Evolutionary conservation across 2,113 vertebrate genomes (phyloP), one percentile per base, ranked within the genome.

Genomic region (Thryonomys swinderianus): DNA sequence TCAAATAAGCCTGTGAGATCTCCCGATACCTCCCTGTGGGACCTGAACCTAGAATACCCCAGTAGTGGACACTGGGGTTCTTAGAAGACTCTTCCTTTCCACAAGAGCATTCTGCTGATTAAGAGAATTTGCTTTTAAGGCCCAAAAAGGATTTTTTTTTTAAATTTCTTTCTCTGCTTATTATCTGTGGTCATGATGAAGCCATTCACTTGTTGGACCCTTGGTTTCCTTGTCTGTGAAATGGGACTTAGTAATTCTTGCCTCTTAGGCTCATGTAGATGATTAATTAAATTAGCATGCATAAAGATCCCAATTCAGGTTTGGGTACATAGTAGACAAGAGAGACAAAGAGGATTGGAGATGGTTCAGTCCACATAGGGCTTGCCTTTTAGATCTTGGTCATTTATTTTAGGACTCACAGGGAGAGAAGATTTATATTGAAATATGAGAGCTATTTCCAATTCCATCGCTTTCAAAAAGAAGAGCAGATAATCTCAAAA

Each of bases 401-500:
- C 88, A 85, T 90, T 95, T 96, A 88, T 93, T 89, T 78, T 37
- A 45, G 7, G 57, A 34, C 53, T 86, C 74, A 96, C 23, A 89
- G 59, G 78, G n/a, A 78, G 59, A 93, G 53, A 67, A 85, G 27
- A 73, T 82, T 95, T 88, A 92, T 17, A 94, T 61, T 74, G 76
- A 97, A 95, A 94, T 89, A 61, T 90, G 40, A 62, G 34, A 74
- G 34, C 67, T 93, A 53, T n/a, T 93, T 96, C 34, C 42, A 71
- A 82, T 66, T 61, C 66, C 37, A 71, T 84, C 81, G 40, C 84
- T 95, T 96, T 89, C 80, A 92, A 91, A 91, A 85, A 93, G n/a
- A 18, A 96, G 53, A 95, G 40, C 18, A 85, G 67, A 81, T 95
- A 37, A 79, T 91, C 82, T 93, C 81, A 95, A 88, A 93, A 90